A percentile compares a stretch with the other conserved stretches of the same genome.
Conservation (phyloP, 2,797 vertebrate species). For the Phalanger gymnotis region DNA sequence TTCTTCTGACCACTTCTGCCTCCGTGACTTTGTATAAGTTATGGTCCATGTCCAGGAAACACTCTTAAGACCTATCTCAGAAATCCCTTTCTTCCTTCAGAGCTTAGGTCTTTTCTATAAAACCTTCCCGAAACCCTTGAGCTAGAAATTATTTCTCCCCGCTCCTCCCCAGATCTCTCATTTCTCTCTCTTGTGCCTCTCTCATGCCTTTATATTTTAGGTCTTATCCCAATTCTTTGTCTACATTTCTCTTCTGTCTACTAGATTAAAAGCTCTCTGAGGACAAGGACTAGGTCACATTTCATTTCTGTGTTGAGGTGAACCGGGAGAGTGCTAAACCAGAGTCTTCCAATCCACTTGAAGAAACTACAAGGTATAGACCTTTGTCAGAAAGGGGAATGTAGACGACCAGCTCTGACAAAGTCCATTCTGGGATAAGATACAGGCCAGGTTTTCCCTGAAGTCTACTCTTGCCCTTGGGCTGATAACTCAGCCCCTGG, state of each 20-base stretch:
- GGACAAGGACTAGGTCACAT: not conserved
- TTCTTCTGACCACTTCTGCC: not conserved
- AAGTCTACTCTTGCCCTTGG: too few species aligned
- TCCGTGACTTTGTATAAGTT: not conserved
- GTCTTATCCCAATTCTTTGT: not conserved
- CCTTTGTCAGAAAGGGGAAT: too few species aligned
- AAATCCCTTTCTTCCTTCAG: not conserved
- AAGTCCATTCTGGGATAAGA: too few species aligned
- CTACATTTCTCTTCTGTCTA: not conserved
- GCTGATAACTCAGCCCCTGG: too few species aligned
- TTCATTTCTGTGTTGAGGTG: not conserved
- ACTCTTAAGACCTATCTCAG: not conserved
- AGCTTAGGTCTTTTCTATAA: not conserved
- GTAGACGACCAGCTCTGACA: too few species aligned
- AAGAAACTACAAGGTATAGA: too few species aligned
- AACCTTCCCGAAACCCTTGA: not conserved
- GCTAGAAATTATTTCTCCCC: rapidly evolving
- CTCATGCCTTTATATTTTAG: rapidly evolving
- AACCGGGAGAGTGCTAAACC: not conserved
- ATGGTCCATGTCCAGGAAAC: not conserved
- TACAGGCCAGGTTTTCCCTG: too few species aligned
- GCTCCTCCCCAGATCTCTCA: not conserved
- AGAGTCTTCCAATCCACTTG: not conserved
- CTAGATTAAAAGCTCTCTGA: not conserved
- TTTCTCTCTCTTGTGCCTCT: not conserved